Evolutionary conservation across 2,797 vertebrate species (phyloP), one percentile per base, ranked within the genome.

Genomic region (Rhinophrynus dorsalis): DNA sequence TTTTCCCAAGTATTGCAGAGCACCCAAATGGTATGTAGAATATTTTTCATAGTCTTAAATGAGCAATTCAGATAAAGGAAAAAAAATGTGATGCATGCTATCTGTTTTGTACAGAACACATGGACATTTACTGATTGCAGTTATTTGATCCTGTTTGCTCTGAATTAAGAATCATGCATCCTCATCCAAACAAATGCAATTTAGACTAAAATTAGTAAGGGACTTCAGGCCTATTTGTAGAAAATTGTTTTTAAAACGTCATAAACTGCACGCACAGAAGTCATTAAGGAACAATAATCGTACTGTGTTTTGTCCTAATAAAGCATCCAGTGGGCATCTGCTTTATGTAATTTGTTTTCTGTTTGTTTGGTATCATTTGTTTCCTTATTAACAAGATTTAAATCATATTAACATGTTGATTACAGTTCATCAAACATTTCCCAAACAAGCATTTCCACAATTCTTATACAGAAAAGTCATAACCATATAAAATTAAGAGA

Each of bases 181-280:
- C 23, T 11, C 3, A n/a, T 20, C 15, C 13, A 2, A 37, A 48
- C 37, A 57, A n/a, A 65, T 18, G 38, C 12, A 26, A 56, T 15
- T 42, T 21, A 35, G 6, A 13, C 50, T 30, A 29, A 52, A 52
- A 15, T 52, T 68, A 59, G 26, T 27, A 32, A 47, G 18, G 30
- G 42, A 48, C 45, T 35, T 47, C 45, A 20, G 15, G n/a, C 21
- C 32, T 37, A 48, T 57, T 48, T 58, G 27, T 32, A 40, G 44
- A 58, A 68, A 61, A 20, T 32, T 23, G 23, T 12, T 32, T n/a
- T 63, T 50, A 54, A 52, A 61, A 69, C 33, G 26, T 61, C 57
- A 69, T 27, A 2, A 58, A 35, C 47, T 33, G 67, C 57, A 61
- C 29, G 57, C 56, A 61, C 26, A 69, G 10, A 61, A 44, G 35